Percentiles rank a stretch among this genome's conserved stretches.
phyloP scores from a whole-genome alignment of 2,113 vertebrate genomes.

The Cavia porcellus region DNA sequence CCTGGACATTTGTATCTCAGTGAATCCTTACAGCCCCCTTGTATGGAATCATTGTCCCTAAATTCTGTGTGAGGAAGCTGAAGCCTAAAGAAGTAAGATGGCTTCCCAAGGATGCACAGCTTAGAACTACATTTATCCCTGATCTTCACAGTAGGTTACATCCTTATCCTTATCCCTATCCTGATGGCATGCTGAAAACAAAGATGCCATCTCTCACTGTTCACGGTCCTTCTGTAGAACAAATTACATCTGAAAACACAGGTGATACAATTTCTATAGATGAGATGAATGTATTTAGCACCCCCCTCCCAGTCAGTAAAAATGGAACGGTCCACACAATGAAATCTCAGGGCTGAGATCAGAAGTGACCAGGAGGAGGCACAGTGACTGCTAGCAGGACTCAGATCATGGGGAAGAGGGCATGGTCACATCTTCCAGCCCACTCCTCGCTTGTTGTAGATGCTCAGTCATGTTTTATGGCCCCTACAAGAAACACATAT shows the following conservation, averaged over 20 bases:
- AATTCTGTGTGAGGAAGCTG: background rate
- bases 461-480: background rate
- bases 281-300: background rate
- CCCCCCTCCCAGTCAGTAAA: background rate
- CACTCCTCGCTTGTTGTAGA: background rate
- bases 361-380: background rate
- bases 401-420: background rate
- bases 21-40: background rate
- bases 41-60: background rate
- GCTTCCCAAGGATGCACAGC: background rate
- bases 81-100: background rate
- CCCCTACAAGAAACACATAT: background rate
- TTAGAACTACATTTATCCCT: background rate
- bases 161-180: too few species aligned
- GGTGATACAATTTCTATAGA: background rate
- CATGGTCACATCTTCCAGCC: background rate
- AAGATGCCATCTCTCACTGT: background rate
- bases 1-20: background rate
- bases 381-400: background rate
- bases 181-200: background rate
- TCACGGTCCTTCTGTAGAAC: background rate
- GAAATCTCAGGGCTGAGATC: background rate
- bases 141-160: background rate
- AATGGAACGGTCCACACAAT: background rate
- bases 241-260: background rate